Base-by-base conservation (phyloP, 1,140 invertebrate species). In the Homarus americanus region DNA sequence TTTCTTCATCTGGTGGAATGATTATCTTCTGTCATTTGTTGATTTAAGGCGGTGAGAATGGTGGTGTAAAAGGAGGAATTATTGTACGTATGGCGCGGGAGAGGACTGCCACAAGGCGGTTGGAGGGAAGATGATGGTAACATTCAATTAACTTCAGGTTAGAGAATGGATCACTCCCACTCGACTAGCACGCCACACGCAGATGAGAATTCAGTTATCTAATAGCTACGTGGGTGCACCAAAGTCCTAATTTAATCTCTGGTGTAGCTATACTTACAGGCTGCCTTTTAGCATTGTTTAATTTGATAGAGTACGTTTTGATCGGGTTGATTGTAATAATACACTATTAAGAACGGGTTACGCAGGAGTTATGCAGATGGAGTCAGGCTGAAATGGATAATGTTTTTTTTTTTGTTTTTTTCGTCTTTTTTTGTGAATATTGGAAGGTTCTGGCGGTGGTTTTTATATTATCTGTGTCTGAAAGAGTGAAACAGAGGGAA, bases 61-160 rank as follows among this genome's bases (percentile, higher is more conserved):
- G 58, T 24, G n/a, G 5, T 32, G 17, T 69, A 32, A 69, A 69
- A 69, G n/a, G 9, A 17, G 12, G 28, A 69, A 69, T 87, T 78
- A 58, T 87, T 63, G 73, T 87, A 78, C 84, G 24, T 36, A 28
- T 49, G 72, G 83, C 83, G 72, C 3, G 40, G 49, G 24, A 24
- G 66, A 15, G 2, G 32, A 76, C 83, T 86, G 83, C 72, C 83
- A 76, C 41, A 72, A 75, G 84, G 84, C 84, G 41, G 73, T 49
- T 44, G 20, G 34, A 72, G 82, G 84, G 40, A 78, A 87, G 84
- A 87, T 76, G 84, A 87, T 87, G 84, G 84, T 78, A 87, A 87
- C 84, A 87, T 87, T 87, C 84, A 87, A 87, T 87, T 87, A 87
- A 53, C 84, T 87, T 87, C 84, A 87, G 72, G 44, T 40, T 87